These are phyloP conservation scores for Helicoverpa armigera DNA, from an alignment of 1,140 invertebrate species.

Conservation along the genomic window DNA sequence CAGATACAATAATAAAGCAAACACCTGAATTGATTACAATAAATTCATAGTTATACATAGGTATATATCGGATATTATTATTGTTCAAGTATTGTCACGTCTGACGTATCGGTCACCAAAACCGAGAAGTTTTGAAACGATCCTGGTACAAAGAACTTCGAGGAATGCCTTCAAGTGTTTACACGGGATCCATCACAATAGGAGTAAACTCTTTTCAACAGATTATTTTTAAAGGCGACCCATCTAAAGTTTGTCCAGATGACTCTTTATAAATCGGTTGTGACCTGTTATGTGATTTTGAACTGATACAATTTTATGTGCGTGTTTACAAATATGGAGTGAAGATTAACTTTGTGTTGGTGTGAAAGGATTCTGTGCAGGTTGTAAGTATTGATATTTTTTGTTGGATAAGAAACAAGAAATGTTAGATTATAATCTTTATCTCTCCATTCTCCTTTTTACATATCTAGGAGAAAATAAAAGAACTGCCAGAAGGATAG, in stretches of 20 bases:
- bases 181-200: constrained; percentile 74
- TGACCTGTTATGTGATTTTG: constrained; percentile 55
- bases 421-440: too few species aligned
- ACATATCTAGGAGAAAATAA: too few species aligned
- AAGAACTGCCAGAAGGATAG: too few species aligned
- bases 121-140: constrained; percentile 79
- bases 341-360: constrained; percentile 4
- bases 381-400: too few species aligned
- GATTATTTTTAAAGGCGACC: constrained; percentile 76
- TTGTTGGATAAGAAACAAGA: too few species aligned
- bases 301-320: constrained; percentile 32
- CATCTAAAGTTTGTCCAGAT: constrained; percentile 73
- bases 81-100: constrained; percentile 43
- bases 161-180: constrained; percentile 77
- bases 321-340: constrained; percentile 24
- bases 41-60: neutral
- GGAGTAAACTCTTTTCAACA: constrained; percentile 69
- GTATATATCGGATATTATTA: constrained; percentile 44
- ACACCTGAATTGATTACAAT: constrained; percentile 10
- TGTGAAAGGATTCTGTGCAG: neutral
- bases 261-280: constrained; percentile 59
- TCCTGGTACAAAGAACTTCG: constrained; percentile 72
- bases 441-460: too few species aligned
- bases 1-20: constrained; percentile 6
- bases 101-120: constrained; percentile 52